Evolutionary conservation across 1,140 invertebrate genomes (phyloP).

Genomic region (Panulirus ornatus): DNA sequence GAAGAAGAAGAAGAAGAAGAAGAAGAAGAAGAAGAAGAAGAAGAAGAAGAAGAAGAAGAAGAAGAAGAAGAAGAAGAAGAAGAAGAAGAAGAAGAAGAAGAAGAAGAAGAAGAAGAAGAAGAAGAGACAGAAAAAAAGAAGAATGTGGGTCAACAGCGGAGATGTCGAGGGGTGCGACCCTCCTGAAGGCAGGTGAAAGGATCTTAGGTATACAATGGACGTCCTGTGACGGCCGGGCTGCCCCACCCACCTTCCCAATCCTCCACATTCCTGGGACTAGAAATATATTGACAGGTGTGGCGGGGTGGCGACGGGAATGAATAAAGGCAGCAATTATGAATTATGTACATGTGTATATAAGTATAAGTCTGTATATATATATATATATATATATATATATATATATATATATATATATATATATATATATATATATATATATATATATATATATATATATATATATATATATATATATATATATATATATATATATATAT

Average conservation of each 20-base stretch:
- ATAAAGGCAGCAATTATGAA: no score
- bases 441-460: conserved; percentile 2
- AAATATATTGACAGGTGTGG: no score
- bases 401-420: conserved; percentile 5
- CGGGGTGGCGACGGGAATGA: no score
- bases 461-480: background rate
- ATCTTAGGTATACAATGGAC: no score
- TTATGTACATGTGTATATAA: background rate
- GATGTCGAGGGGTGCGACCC: no score
- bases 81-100: background rate
- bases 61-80: background rate
- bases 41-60: background rate
- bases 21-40: no score
- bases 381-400: conserved; percentile 23
- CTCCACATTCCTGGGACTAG: no score
- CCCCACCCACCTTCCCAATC: no score
- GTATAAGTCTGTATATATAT: background rate
- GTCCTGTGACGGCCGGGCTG: no score
- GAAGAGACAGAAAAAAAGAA: background rate
- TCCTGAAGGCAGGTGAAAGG: no score
- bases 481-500: background rate
- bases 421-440: conserved; percentile 1
- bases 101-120: background rate
- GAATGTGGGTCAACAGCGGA: background rate
- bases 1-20: conserved; percentile 7